Evolutionary conservation across 2,888 invertebrate species (phyloP).

Genomic region (Mystacides longicornis): DNA sequence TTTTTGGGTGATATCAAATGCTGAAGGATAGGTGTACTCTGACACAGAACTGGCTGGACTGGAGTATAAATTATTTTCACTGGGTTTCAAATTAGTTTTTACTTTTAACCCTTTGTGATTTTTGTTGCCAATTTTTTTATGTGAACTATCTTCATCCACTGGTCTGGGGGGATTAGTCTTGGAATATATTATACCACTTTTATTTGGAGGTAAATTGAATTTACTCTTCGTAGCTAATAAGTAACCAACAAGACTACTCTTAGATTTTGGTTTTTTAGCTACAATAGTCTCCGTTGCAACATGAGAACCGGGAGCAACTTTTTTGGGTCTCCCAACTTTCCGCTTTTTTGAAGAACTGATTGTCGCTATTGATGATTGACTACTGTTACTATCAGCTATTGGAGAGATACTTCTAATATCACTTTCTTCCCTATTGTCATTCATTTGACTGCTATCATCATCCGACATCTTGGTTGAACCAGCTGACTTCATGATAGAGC

Average conservation of each 20-base stretch:
- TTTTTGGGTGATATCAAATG: conserved; percentile 36
- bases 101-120: conserved; percentile 17
- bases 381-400: conserved; percentile 37
- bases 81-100: conserved; percentile 20
- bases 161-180: conserved; percentile 48
- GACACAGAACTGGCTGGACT: conserved; percentile 29
- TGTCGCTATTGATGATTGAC: conserved; percentile 23
- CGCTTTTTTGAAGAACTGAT: conserved; percentile 60
- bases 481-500: conserved; percentile 1
- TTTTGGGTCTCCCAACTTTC: conserved; percentile 75
- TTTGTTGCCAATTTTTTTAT: conserved; percentile 20
- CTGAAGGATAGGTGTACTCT: conserved; percentile 23
- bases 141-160: conserved; percentile 29
- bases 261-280: conserved; percentile 71
- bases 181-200: conserved; percentile 45
- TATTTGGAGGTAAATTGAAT: conserved; percentile 41
- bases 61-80: conserved; percentile 24
- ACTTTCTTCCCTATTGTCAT: conserved; percentile 12
- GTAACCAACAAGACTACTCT: conserved; percentile 58
- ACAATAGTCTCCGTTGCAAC: conserved; percentile 73
- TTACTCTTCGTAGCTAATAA: conserved; percentile 58
- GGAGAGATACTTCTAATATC: conserved; percentile 37
- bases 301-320: conserved; percentile 52
- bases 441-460: conserved; percentile 17
- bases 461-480: conserved; percentile 19